phyloP scores from a whole-genome alignment of 2,888 invertebrate genomes.

The Candidula unifasciata region DNA sequence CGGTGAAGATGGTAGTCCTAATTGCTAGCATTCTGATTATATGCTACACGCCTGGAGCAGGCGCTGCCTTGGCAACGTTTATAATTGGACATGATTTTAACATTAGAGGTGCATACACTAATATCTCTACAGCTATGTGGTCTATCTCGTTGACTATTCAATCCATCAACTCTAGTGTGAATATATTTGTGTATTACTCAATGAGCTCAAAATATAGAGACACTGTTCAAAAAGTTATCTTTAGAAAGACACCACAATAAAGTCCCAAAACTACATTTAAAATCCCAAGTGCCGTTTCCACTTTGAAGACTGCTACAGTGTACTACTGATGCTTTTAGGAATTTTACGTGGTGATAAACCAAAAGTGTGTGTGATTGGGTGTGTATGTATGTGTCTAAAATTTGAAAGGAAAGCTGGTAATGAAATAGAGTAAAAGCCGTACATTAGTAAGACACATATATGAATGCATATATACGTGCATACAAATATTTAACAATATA shows the following conservation, averaged over 20 bases:
- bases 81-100: not conserved
- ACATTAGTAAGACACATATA: too few species aligned
- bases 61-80: not conserved
- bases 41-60: not conserved
- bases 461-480: too few species aligned
- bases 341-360: too few species aligned
- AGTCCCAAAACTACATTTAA: too few species aligned
- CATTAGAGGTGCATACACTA: not conserved
- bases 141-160: not conserved
- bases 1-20: conserved; percentile 2
- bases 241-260: not conserved
- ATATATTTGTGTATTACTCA: conserved; percentile 6
- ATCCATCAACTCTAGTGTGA: conserved; percentile 7
- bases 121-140: not conserved
- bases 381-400: too few species aligned
- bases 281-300: too few species aligned
- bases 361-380: too few species aligned
- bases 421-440: too few species aligned
- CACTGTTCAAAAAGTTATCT: not conserved
- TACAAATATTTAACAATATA: too few species aligned
- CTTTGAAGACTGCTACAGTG: too few species aligned
- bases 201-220: conserved; percentile 11
- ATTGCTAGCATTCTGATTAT: conserved; percentile 10
- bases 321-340: too few species aligned
- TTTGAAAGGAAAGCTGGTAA: too few species aligned